Conservation (phyloP, 2,888 invertebrate genomes). For the Podabrus alpinus region DNA sequence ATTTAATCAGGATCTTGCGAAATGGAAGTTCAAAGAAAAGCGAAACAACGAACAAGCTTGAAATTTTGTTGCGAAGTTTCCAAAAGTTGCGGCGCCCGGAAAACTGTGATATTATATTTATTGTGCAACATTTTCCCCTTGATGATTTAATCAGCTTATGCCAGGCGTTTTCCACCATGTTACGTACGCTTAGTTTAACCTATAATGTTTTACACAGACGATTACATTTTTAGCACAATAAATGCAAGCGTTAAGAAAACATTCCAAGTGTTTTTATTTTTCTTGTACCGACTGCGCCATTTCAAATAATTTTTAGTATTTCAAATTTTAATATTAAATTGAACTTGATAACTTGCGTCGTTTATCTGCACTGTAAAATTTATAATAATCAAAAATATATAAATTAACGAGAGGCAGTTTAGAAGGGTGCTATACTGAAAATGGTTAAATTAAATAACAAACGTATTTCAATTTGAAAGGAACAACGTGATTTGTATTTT, state of each 20-base stretch:
- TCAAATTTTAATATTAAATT: background rate
- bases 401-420: background rate
- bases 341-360: background rate
- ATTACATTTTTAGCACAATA: too few relatives aligned
- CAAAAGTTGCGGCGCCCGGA: background rate
- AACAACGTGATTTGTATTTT: slow-evolving; percentile 15
- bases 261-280: background rate
- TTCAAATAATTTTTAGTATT: background rate
- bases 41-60: too few relatives aligned
- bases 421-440: slow-evolving; percentile 7
- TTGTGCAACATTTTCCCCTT: background rate
- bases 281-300: background rate
- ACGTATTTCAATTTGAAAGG: background rate
- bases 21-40: too few relatives aligned
- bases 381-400: background rate
- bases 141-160: background rate
- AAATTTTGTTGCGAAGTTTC: background rate
- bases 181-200: background rate
- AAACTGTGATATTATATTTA: background rate
- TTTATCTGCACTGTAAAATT: background rate
- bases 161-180: background rate
- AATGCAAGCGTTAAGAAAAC: background rate
- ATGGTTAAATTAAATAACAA: background rate
- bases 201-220: background rate
- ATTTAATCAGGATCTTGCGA: too few relatives aligned